Evolutionary conservation across 1,140 invertebrate genomes (phyloP), one percentile per base, ranked within the genome.

Genomic region (Neotoxoptera formosana): DNA sequence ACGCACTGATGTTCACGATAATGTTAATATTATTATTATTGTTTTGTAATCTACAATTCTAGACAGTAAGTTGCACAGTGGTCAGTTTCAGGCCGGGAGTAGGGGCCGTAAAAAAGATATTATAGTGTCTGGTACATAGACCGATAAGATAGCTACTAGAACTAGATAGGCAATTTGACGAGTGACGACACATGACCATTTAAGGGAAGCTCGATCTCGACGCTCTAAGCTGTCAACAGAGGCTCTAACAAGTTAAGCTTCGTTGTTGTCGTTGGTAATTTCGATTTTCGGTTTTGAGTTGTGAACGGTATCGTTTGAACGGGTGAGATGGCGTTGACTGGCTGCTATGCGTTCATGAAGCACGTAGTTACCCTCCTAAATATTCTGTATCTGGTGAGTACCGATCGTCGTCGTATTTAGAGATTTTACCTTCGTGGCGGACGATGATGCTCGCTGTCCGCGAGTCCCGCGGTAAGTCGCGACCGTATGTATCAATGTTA

Each of bases 351-450:
- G 91, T 95, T 96, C 94, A 96, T 97, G 94, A 97, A 97, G 95
- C 97, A 96, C 94, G 95, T 97, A 53, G 96, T 97, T 94, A 96
- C 97, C 93, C 95, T 97, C 94, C 95, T 97, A 94, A 97, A 97
- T 95, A 95, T 97, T 51, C 95, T 97, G 94, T 97, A 97, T 95
- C 97, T 96, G 97, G 97, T 97, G 96, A 96, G 96, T 95, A 94
- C 94, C 89, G 8, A 67, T 67, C 60, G 30, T 67, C 11, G 25
- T 14, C 1, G 7, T 56, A 67, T n/a, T 30, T 67, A 30, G 60
- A 67, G 25, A 67, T 67, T 30, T 67, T 11, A n/a, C 30, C 30
- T 11, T 67, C 60, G n/a, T 67, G 60, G 30, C 30, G 30, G 60
- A 67, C 60, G 41, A 11, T 4, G 9, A 60, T 30, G 11, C 9